Conservation (phyloP, 1,140 invertebrate species). For the Brachionus paranguensis region DNA sequence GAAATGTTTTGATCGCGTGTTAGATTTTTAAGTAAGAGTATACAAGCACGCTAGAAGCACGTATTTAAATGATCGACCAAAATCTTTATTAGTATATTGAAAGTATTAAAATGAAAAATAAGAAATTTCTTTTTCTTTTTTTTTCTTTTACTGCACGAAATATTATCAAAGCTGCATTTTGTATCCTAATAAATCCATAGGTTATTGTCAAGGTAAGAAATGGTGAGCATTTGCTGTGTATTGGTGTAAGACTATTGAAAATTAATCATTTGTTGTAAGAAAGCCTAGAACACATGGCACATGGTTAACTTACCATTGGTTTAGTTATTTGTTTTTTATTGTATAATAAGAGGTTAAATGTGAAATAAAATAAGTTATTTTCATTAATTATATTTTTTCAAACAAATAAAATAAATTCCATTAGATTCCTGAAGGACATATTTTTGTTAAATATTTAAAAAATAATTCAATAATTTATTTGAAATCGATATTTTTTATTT, state of each 20-base stretch:
- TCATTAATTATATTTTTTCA: too few relatives aligned
- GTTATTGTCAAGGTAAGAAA: not conserved
- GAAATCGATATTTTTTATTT: too few relatives aligned
- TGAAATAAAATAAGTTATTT: too few relatives aligned
- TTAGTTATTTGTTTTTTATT: too few relatives aligned
- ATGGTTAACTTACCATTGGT: too few relatives aligned
- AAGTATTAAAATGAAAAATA: not conserved
- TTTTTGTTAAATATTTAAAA: too few relatives aligned
- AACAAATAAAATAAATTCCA: too few relatives aligned
- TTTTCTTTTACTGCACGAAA: not conserved
- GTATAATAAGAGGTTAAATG: too few relatives aligned
- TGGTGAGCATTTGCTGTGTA: not conserved
- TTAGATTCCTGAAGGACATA: too few relatives aligned
- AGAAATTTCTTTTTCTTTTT: not conserved
- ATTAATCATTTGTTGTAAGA: not conserved
- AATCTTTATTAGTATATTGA: not conserved
- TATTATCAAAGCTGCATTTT: not conserved
- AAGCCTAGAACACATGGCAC: too few relatives aligned
- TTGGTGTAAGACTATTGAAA: not conserved
- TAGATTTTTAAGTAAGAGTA: not conserved
- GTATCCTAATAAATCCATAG: not conserved
- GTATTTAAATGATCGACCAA: not conserved
- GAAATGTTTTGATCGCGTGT: not conserved
- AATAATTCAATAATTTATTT: too few relatives aligned
- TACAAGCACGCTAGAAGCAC: not conserved